Evolutionary conservation across 2,888 invertebrate species (phyloP).

Genomic region (Pristionchus japonicus): DNA sequence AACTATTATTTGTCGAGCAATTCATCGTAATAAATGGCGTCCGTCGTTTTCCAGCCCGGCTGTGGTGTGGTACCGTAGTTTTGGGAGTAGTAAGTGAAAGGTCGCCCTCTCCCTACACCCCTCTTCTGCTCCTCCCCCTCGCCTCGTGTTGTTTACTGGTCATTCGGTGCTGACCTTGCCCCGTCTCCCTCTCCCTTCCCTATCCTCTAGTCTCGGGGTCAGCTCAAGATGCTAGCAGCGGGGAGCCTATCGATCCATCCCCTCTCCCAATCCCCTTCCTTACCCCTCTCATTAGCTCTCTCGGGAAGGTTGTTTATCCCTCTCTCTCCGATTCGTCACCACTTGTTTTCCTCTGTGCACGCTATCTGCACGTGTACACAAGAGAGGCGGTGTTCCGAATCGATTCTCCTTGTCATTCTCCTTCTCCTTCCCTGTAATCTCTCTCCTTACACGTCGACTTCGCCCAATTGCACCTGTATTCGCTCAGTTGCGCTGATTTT

Average conservation of each 20-base stretch:
- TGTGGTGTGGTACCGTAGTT: not conserved
- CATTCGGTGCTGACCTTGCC: slow-evolving; percentile 21
- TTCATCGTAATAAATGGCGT: not conserved
- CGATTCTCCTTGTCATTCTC: not conserved
- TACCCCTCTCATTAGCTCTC: not conserved
- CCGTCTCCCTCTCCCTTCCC: not conserved
- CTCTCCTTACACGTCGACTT: not conserved
- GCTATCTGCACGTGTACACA: not conserved
- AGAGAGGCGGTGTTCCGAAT: not conserved
- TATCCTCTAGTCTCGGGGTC: not conserved
- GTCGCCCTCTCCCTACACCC: not conserved
- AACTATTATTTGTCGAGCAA: too few relatives aligned
- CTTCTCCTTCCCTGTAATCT: not conserved
- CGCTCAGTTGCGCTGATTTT: not conserved
- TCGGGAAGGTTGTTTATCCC: not conserved
- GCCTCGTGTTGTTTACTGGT: slow-evolving; percentile 20
- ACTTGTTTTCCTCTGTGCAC: not conserved
- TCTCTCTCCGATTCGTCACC: not conserved
- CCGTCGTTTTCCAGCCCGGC: not conserved
- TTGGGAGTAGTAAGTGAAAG: not conserved
- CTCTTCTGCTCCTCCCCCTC: not conserved
- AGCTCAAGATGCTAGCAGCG: not conserved
- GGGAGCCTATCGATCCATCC: not conserved
- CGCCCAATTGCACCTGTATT: slow-evolving; percentile 8
- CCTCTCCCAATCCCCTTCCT: not conserved